Base-by-base conservation (phyloP, 2,797 vertebrate genomes). In the Coluber constrictor region DNA sequence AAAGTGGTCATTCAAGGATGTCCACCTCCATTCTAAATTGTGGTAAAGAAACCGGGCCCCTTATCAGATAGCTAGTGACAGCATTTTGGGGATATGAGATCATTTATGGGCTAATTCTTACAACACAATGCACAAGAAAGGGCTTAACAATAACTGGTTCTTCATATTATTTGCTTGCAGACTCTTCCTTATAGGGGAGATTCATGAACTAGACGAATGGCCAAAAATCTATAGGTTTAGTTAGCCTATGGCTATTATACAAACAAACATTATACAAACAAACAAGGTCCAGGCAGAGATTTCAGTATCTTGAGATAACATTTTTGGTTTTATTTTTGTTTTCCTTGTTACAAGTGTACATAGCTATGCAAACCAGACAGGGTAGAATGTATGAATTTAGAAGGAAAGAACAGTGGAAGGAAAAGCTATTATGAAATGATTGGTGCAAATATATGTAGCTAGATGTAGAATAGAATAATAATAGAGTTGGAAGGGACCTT, bases 31-130 rank as follows among this genome's bases (percentile, higher is more conserved):
- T 86, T 54, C 51, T 27, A 66, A 60, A 59, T 11, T 61, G 90
- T n/a, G 51, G 87, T 59, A 89, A 89, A 70, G 37, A 54, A 79
- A 93, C 47, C 18, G 51, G 61, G 16, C 47, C 57, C 47, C n/a
- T 91, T 93, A 89, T 93, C 90, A 89, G 93, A 91, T 91, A 63
- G 57, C 87, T 59, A 57, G 43, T 89, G 87, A 51, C 90, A 86
- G 87, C 25, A 57, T 93, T 89, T 89, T n/a, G 60, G 47, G 47
- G 70, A 89, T 55, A 91, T 91, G 87, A 63, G 90, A 87, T 93
- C 79, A 91, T 54, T 89, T 91, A 18, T 93, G 32, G n/a, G 47
- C 29, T 66, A 54, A 57, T 60, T 91, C 57, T 29, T 54, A 57
- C 32, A 57, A 70, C 87, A 20, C 61, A 43, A 56, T 86, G 66